Base-by-base conservation (phyloP, 2,113 vertebrate species). In the Pseudolaguvia tuberculata region DNA sequence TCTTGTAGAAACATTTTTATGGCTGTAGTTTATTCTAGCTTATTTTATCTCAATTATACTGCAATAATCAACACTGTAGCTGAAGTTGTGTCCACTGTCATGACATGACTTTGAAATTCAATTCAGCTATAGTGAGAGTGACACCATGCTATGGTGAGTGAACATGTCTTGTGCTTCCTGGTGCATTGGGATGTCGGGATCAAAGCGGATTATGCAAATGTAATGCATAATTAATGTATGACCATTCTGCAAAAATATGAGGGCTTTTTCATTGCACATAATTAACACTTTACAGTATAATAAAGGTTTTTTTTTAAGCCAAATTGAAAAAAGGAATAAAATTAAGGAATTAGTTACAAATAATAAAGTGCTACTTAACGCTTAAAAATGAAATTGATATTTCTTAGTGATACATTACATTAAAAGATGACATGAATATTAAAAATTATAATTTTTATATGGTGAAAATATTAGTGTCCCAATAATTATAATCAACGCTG, bases 141-240 rank as follows among this genome's bases (percentile, higher is more conserved):
- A 75, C 51, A 67, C 73, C 52, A 42, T 39, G 62, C 73, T 75
- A 63, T 51, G 74, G 42, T 76, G 59, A 76, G 45, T 14, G 47
- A 25, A 14, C 42, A 21, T 21, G 73, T 53, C 73, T 67, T 67
- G 45, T 20, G 10, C 45, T 67, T 67, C 23, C 45, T 67, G 23
- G 63, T 69, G 63, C 51, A 66, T 57, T 67, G 62, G 53, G 70
- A 67, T 39, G 47, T 29, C 71, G 62, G 71, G 63, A 73, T 79
- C 72, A 79, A 70, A 73, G 73, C 31, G 58, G 56, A 79, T 79
- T 79, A 79, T 79, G 77, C 52, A 73, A 76, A 76, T 76, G 21
- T 3, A 79, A 79, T 59, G 47, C 68, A 75, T 66, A 70, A 72
- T 76, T 72, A 76, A 76, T 76, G 53, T 57, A 35, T 39, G 78